Evolutionary conservation across 2,113 vertebrate species (phyloP), one percentile per base, ranked within the genome.

Genomic region (Clarias gariepinus): DNA sequence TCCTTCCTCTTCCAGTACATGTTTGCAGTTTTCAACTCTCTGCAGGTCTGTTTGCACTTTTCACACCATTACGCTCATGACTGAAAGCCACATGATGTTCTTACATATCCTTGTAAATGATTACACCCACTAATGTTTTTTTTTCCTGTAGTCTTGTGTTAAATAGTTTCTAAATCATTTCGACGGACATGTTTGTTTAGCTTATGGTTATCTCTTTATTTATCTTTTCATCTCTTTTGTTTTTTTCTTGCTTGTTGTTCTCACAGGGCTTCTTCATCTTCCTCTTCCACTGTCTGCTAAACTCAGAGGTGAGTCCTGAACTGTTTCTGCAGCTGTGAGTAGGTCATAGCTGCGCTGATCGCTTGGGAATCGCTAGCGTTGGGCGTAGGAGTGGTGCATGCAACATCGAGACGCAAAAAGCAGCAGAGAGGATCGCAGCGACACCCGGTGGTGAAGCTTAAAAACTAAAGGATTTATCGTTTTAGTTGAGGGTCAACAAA

Each of bases 211-310:
- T 15, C 4, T 3, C 74, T 61, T 16, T 19, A 21, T 21, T 85
- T 82, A 47, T 74, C 30, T 47, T 85, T 81, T 86, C 71, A 66
- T 86, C 23, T 28, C 53, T 69, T 77, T 55, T 9, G 1, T 25
- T 77, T 25, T 88, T 85, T 81, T 76, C 18, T 85, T 58, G 30
- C 58, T 88, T 84, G 80, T 76, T 18, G 85, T 55, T 36, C 63
- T 61, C 64, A n/a, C 90, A 99, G 98, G 98, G 98, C 4, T 97
- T 99, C 90, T 99, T 99, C 95, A 97, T 99, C 93, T 99, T 99
- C 93, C 94, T 99, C 60, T 99, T 99, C 82, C 98, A 99, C 89
- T 99, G 98, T 52, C 96, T 99, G 81, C 96, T 99, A 88, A 99
- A 99, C 92, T 99, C 98, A 30, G 98, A 99, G 98, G 98, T 99